Evolutionary conservation across 2,113 vertebrate species (phyloP).

Genomic region (Dromaius novaehollandiae): DNA sequence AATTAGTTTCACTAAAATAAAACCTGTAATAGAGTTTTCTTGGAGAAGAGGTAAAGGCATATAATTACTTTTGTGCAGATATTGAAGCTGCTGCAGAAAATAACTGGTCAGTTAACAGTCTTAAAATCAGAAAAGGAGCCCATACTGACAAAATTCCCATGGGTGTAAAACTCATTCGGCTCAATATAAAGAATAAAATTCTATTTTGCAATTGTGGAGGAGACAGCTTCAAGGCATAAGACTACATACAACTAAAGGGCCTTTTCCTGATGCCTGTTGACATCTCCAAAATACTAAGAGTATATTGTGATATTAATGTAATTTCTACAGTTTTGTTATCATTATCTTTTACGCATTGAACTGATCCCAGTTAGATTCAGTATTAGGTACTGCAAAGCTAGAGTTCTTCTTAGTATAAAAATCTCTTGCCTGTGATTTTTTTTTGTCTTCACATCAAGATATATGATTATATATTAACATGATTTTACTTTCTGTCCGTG

Average conservation of each 20-base stretch:
- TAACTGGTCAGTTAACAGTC: background rate
- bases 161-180: background rate
- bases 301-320: background rate
- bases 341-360: background rate
- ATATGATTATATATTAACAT: background rate
- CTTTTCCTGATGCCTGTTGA: background rate
- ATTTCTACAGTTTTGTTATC: background rate
- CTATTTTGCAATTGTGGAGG: background rate
- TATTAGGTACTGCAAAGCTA: background rate
- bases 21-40: background rate
- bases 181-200: background rate
- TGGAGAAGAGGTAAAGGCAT: background rate
- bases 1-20: background rate
- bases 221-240: background rate
- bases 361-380: background rate
- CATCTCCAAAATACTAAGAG: background rate
- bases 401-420: background rate
- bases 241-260: background rate
- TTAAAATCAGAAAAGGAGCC: background rate
- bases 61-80: background rate
- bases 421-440: background rate
- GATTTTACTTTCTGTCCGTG: background rate
- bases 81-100: background rate
- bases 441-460: background rate
- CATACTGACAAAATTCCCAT: background rate